Evolutionary conservation across 2,888 invertebrate species (phyloP), one percentile per base, ranked within the genome.

Genomic region (Icerya purchasi): DNA sequence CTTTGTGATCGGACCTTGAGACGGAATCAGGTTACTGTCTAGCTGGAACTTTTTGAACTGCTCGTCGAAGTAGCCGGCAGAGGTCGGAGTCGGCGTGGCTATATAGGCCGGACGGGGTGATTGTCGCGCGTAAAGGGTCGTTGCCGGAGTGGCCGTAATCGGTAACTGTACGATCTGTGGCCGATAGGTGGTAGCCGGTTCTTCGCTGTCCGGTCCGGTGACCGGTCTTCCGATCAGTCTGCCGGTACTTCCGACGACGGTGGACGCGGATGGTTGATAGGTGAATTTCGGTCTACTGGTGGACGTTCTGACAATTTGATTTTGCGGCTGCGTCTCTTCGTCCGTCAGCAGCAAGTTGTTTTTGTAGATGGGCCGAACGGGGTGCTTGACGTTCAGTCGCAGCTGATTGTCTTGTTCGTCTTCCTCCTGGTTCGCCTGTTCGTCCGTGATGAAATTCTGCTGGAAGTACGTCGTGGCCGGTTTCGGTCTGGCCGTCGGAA

Each of bases 11-110:
- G 58, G 60, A 57, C 54, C 67, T 52, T 76, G 71, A 23, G 72
- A 69, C 53, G 68, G 71, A 64, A 72, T 76, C 62, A 74, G 70
- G 67, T 78, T 79, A 69, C 80, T 80, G 54, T 82, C 81, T 49
- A 79, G 75, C 68, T 82, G 80, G 77, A 82, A 82, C 67, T 79
- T 81, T 62, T 83, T 83, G 67, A 85, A 82, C 71, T 85, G 84
- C 50, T 81, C 81, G 61, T 83, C 84, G 64, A 84, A 84, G 70
- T 84, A 82, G 49, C 66, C 57, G 23, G 64, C 52, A 10, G 62
- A 60, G 2, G 66, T 61, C 1, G 62, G 60, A 21, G 60, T 54
- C 14, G 61, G 58, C 63, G 67, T 61, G 65, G 65, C 66, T 56
- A 63, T 50, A 19, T 36, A 57, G 2, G 60, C 62, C 24, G 60